These are phyloP conservation scores for Phylloscopus collybita DNA, from an alignment of 2,797 vertebrate species.

Conservation along the genomic window DNA sequence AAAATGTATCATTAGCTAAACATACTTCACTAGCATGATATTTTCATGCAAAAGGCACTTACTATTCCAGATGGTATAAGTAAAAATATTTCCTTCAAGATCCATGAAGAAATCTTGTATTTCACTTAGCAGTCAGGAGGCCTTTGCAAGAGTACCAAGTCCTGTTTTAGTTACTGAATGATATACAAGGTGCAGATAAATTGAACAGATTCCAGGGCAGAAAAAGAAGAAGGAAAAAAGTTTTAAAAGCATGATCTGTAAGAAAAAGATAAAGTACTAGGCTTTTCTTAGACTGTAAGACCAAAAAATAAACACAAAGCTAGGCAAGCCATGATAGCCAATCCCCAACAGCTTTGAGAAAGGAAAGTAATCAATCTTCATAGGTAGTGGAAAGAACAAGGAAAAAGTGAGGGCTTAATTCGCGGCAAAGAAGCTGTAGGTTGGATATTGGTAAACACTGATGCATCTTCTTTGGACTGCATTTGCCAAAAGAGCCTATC, in stretches of 20 bases:
- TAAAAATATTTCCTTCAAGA: background rate
- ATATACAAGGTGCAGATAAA: background rate
- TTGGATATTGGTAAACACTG: background rate
- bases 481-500: background rate
- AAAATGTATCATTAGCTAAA: background rate
- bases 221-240: background rate
- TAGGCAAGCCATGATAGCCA: background rate
- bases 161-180: background rate
- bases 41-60: background rate
- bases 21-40: background rate
- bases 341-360: constrained; percentile 4
- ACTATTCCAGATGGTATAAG: background rate
- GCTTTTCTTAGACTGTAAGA: background rate
- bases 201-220: background rate
- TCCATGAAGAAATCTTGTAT: background rate
- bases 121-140: background rate
- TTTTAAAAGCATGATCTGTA: background rate
- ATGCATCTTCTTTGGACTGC: background rate
- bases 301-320: background rate
- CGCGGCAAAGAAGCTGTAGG: background rate
- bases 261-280: constrained; percentile 1
- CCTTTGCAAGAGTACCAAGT: background rate
- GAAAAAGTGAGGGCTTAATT: background rate
- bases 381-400: background rate
- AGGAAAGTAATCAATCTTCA: constrained; percentile 4